These are phyloP conservation scores for Aphidius colemani DNA, from an alignment of 2,888 invertebrate species.

Conservation along the genomic window DNA sequence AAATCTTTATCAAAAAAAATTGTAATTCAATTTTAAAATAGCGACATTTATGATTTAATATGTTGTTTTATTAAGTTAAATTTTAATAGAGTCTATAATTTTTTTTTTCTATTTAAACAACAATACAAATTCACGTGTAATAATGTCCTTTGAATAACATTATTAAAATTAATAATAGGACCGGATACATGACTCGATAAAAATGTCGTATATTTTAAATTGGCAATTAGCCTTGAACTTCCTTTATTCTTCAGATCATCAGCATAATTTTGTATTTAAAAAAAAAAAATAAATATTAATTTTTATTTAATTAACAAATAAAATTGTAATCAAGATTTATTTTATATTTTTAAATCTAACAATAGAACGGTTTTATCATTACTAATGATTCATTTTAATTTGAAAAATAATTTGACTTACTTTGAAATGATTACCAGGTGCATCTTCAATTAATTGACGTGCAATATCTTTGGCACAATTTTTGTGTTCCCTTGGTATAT, in stretches of 20 bases:
- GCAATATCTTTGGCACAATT: conserved; percentile 67
- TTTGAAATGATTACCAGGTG: conserved; percentile 67
- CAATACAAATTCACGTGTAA: conserved; percentile 2
- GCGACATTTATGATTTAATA: too few relatives aligned
- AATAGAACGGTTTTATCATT: neutral
- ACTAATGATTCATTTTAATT: neutral
- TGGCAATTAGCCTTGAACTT: conserved; percentile 36
- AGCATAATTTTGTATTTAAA: conserved; percentile 1
- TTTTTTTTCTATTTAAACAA: conserved; percentile 9
- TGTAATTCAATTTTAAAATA: too few relatives aligned
- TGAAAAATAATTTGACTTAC: conserved; percentile 49
- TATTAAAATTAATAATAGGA: conserved; percentile 25
- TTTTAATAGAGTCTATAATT: too few relatives aligned
- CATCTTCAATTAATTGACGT: conserved; percentile 67
- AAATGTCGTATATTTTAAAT: conserved; percentile 35
- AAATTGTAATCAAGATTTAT: too few relatives aligned
- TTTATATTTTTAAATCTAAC: neutral
- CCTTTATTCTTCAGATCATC: conserved; percentile 21
- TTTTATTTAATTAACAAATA: too few relatives aligned
- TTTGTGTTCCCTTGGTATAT: conserved; percentile 48
- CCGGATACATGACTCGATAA: conserved; percentile 33
- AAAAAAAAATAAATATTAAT: neutral
- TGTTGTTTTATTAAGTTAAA: too few relatives aligned
- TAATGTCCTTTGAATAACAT: conserved; percentile 14
- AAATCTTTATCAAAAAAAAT: too few relatives aligned